phyloP scores from a whole-genome alignment of 2,888 invertebrate species.

The Ceramica pisi region DNA sequence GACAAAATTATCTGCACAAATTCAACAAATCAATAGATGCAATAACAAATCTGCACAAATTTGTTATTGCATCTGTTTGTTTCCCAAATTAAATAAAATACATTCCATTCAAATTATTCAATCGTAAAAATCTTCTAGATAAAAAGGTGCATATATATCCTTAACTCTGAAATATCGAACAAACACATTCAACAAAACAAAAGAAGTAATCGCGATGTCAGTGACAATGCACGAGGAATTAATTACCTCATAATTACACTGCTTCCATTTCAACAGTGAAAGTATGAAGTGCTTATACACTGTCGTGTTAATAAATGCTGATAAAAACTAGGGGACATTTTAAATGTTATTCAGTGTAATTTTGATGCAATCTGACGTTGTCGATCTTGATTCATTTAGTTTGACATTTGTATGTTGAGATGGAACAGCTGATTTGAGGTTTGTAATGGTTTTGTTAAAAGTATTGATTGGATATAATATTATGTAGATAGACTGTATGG shows the following conservation, averaged over 20 bases:
- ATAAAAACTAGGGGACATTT: slow-evolving; percentile 21
- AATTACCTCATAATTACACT: slow-evolving; percentile 42
- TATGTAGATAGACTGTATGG: neutral
- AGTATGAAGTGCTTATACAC: slow-evolving; percentile 57
- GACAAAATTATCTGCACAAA: no score
- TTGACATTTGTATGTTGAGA: slow-evolving; percentile 30
- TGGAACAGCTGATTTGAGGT: slow-evolving; percentile 7
- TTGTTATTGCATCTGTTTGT: no score
- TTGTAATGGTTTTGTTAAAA: slow-evolving; percentile 5
- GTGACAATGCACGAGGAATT: slow-evolving; percentile 50
- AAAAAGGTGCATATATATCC: neutral
- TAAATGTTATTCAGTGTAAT: slow-evolving; percentile 26
- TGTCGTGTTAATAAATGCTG: slow-evolving; percentile 32
- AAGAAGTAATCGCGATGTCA: slow-evolving; percentile 18
- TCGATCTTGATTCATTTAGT: slow-evolving; percentile 51
- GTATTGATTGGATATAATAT: neutral
- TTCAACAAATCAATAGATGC: no score
- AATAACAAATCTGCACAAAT: no score
- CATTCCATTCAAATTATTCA: no score
- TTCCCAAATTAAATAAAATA: no score
- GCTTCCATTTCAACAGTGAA: slow-evolving; percentile 55
- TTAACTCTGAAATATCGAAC: slow-evolving; percentile 18
- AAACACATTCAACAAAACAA: slow-evolving; percentile 21
- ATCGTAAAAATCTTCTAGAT: no score
- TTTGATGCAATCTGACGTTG: slow-evolving; percentile 35